These are phyloP conservation scores for Lates japonicus DNA, from an alignment of 2,797 vertebrate genomes.

Conservation along the genomic window DNA sequence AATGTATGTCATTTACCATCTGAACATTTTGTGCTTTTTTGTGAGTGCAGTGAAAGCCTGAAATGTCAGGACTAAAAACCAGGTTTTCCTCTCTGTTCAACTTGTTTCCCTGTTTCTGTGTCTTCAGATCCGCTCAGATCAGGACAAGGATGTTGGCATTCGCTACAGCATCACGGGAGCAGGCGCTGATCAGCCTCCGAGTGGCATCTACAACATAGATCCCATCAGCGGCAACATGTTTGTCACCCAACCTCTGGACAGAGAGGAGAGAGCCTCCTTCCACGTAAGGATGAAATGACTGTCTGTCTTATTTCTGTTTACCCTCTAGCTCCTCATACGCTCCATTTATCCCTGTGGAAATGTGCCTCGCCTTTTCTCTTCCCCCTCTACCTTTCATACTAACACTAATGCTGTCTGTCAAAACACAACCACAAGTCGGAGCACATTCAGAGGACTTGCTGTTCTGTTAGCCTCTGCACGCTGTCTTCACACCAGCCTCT, in stretches of 20 bases:
- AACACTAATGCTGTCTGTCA: constrained; percentile 26
- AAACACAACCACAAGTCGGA: constrained; percentile 32
- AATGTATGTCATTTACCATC: constrained; percentile 19
- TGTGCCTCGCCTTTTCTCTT: constrained; percentile 8
- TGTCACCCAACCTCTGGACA: constrained; percentile 96
- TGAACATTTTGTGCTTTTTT: constrained; percentile 37
- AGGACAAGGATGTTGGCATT: constrained; percentile 97
- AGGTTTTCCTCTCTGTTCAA: constrained; percentile 33
- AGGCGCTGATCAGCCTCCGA: constrained; percentile 97
- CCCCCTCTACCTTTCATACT: constrained; percentile 43
- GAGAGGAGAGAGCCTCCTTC: constrained; percentile 96
- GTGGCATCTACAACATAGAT: constrained; percentile 97
- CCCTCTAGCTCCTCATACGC: constrained; percentile 33
- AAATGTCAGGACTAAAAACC: neutral
- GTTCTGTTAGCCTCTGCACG: constrained; percentile 19
- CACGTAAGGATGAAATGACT: constrained; percentile 87
- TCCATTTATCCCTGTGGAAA: constrained; percentile 49
- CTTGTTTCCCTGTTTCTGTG: constrained; percentile 50
- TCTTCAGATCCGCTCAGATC: constrained; percentile 96
- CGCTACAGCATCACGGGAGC: constrained; percentile 98
- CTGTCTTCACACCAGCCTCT: constrained; percentile 41
- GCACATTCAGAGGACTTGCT: constrained; percentile 24
- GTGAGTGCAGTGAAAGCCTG: constrained; percentile 10
- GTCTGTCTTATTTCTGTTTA: constrained; percentile 26
- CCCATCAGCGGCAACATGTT: constrained; percentile 97